Evolutionary conservation across 1,140 invertebrate species (phyloP).

Genomic region (Myzus persicae): DNA sequence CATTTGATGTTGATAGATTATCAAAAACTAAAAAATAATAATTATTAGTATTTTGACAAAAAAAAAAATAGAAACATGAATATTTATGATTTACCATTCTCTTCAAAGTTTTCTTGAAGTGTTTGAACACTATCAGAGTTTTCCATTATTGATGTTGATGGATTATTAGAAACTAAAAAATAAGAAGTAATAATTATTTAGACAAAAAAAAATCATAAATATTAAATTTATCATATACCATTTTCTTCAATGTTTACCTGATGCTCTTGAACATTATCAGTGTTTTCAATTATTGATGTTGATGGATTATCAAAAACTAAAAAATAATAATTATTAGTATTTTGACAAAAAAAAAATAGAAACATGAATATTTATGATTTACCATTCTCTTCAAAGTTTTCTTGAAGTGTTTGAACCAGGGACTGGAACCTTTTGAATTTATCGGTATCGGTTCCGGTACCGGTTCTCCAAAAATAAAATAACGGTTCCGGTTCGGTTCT

Average conservation of each 20-base stretch:
- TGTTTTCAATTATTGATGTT: not conserved
- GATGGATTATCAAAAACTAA: not conserved
- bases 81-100: not conserved
- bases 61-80: not conserved
- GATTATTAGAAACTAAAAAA: slow-evolving; percentile 11
- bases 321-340: not conserved
- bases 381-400: not conserved
- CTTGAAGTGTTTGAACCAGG: not conserved
- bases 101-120: not conserved
- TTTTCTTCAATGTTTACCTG: not conserved
- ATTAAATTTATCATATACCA: not conserved
- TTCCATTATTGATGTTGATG: slow-evolving; percentile 2
- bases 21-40: not conserved
- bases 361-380: not conserved
- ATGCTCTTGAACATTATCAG: not conserved
- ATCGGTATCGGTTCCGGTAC: not conserved
- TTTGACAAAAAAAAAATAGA: too few species aligned
- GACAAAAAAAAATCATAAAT: too few species aligned
- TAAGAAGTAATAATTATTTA: not conserved
- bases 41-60: too few species aligned
- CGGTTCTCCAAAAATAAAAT: not conserved
- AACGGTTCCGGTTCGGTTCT: not conserved
- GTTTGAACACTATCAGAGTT: not conserved
- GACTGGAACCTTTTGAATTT: not conserved
- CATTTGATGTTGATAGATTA: not conserved